phyloP scores from a whole-genome alignment of 2,888 invertebrate species.

The Leucania comma region DNA sequence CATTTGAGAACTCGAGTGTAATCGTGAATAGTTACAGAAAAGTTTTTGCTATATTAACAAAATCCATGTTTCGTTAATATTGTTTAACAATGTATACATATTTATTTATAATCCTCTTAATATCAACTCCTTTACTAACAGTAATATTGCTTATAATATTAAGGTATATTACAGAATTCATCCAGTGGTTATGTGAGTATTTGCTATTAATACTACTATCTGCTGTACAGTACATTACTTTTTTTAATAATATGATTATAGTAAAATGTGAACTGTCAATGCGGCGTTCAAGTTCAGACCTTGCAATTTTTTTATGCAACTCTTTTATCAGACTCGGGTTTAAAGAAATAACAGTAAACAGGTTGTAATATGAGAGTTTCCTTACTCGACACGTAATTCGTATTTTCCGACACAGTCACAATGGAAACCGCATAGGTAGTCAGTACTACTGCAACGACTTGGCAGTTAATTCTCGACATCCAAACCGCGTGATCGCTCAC shows the following conservation, averaged over 20 bases:
- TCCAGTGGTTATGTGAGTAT: conserved; percentile 3
- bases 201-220: neutral
- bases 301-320: neutral
- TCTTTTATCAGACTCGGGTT: no score
- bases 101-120: neutral
- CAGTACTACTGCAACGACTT: conserved; percentile 1
- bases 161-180: neutral
- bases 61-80: neutral
- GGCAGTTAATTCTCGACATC: conserved; percentile 40
- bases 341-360: neutral
- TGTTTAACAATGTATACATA: neutral
- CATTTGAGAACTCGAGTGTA: neutral
- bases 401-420: conserved; percentile 53
- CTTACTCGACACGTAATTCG: neutral
- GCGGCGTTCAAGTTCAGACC: neutral
- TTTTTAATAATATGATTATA: neutral
- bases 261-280: neutral
- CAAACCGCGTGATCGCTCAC: conserved; percentile 14
- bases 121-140: neutral
- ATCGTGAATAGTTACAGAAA: neutral
- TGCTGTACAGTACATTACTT: neutral
- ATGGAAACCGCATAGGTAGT: conserved; percentile 51
- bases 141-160: neutral
- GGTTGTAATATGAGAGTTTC: neutral
- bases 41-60: neutral